phyloP scores from a whole-genome alignment of 2,888 invertebrate genomes.

The Cephus runcator region DNA sequence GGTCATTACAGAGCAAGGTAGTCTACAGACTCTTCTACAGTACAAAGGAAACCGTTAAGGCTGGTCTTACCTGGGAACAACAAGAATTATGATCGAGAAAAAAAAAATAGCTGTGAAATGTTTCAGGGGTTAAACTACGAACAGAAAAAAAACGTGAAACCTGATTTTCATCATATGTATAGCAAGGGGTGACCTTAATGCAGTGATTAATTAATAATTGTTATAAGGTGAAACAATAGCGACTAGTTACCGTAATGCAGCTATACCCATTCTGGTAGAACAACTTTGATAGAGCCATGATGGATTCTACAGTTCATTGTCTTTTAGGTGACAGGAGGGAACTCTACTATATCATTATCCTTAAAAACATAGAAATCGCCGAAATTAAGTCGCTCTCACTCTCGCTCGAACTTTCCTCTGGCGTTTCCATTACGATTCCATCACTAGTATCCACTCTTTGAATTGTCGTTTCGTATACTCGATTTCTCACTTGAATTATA shows the following conservation, averaged over 20 bases:
- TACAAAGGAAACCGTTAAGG: neutral
- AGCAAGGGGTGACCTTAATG: neutral
- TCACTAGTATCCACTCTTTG: neutral
- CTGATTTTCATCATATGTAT: neutral
- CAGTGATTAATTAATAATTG: neutral
- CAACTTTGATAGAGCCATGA: neutral
- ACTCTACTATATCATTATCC: neutral
- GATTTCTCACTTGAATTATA: neutral
- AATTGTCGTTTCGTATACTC: neutral
- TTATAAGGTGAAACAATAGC: no score
- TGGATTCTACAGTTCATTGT: neutral
- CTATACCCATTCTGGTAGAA: neutral
- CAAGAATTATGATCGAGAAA: neutral
- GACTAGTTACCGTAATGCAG: no score
- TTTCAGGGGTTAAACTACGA: neutral
- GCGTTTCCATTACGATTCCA: neutral
- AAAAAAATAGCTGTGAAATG: neutral
- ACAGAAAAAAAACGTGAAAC: neutral
- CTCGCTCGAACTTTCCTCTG: neutral
- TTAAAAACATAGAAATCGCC: neutral
- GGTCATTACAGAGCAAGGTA: neutral
- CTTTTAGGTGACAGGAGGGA: neutral
- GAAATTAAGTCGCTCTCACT: neutral
- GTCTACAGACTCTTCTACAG: neutral
- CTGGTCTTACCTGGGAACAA: neutral